Conservation (phyloP, 2,797 vertebrate genomes). For the Hydrocynus forskahlii region DNA sequence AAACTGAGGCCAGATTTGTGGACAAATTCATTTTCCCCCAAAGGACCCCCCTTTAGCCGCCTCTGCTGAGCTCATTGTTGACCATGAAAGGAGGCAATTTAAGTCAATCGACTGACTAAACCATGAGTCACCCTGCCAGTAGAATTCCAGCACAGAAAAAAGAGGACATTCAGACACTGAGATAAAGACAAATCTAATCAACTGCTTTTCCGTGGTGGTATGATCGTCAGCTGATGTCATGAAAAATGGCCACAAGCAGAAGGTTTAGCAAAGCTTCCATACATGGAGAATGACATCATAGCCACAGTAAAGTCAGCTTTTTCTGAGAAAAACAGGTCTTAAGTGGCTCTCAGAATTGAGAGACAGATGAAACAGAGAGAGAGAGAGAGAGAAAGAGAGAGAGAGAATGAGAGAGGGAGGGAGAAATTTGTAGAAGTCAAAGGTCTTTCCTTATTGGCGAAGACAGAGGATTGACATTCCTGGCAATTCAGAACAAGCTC, state of each 20-base stretch:
- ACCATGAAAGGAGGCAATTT: conserved; percentile 84
- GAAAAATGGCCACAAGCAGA: conserved; percentile 28
- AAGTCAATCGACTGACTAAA: conserved; percentile 78
- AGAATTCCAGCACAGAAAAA: conserved; percentile 56
- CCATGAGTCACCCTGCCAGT: conserved; percentile 76
- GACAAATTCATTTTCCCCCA: conserved; percentile 75
- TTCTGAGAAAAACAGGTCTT: conserved; percentile 45
- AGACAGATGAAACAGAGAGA: not conserved
- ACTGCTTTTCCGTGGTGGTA: conserved; percentile 62
- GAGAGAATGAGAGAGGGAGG: not conserved
- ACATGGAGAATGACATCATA: conserved; percentile 54
- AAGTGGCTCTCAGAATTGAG: conserved; percentile 46
- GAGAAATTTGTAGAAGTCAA: not conserved
- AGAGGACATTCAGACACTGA: conserved; percentile 66
- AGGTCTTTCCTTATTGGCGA: conserved; percentile 45
- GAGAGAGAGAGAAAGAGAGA: not conserved
- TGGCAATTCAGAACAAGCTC: conserved; percentile 57
- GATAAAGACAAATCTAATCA: conserved; percentile 67
- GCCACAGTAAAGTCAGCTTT: conserved; percentile 52
- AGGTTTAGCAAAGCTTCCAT: conserved; percentile 31
- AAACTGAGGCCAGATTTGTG: conserved; percentile 75
- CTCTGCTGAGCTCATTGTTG: conserved; percentile 79
- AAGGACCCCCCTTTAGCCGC: conserved; percentile 69
- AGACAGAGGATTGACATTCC: conserved; percentile 52
- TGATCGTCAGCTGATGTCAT: conserved; percentile 37